phyloP scores from a whole-genome alignment of 2,888 invertebrate genomes.

The Muscina levida region DNA sequence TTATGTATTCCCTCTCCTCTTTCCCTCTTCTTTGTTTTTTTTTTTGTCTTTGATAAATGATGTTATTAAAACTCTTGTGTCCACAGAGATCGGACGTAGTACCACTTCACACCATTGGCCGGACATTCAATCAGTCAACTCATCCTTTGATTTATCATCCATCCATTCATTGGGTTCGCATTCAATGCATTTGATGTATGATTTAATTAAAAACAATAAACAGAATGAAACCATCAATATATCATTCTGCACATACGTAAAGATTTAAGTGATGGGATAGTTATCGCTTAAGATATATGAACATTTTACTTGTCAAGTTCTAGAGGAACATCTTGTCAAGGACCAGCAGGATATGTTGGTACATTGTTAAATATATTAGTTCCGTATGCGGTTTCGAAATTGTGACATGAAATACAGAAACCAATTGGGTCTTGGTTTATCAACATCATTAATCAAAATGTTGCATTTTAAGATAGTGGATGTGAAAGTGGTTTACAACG shows the following conservation, averaged over 20 bases:
- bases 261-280: not conserved
- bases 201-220: constrained; percentile 65
- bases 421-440: too few relatives aligned
- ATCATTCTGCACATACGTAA: constrained; percentile 33
- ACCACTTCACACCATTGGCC: not conserved
- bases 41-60: constrained; percentile 41
- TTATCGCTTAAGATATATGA: too few relatives aligned
- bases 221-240: constrained; percentile 46
- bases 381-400: too few relatives aligned
- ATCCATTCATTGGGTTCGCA: constrained; percentile 1
- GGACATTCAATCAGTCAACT: constrained; percentile 44
- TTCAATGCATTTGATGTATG: constrained; percentile 39
- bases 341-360: too few relatives aligned
- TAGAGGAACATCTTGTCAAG: too few relatives aligned
- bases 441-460: too few relatives aligned
- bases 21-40: not conserved
- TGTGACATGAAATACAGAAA: too few relatives aligned
- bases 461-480: too few relatives aligned
- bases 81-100: not conserved
- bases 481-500: too few relatives aligned
- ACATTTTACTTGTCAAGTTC: too few relatives aligned
- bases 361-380: too few relatives aligned
- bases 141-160: constrained; percentile 55
- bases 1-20: not conserved
- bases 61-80: constrained; percentile 47